These are phyloP conservation scores for Lottia gigantea DNA, from an alignment of 2,888 invertebrate genomes.

Conservation along the genomic window DNA sequence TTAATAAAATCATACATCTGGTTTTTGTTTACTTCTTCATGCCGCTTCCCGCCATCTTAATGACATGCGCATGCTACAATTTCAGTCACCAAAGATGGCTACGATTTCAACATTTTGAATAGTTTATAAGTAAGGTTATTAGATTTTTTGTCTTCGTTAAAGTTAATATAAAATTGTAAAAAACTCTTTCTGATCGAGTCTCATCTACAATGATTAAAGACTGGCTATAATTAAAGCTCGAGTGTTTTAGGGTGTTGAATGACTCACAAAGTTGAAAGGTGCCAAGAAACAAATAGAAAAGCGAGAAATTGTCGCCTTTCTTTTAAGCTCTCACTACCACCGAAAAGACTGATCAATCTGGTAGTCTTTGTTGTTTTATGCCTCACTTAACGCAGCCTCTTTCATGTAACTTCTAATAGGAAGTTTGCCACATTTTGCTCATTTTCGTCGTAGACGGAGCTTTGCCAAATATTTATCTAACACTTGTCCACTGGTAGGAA, in stretches of 20 bases:
- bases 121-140: too few species aligned
- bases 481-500: slow-evolving; percentile 11
- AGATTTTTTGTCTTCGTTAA: too few species aligned
- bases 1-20: slow-evolving; percentile 5
- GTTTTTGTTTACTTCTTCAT: not conserved
- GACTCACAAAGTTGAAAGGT: slow-evolving; percentile 8
- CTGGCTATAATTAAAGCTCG: not conserved
- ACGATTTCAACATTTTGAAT: not conserved
- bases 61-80: slow-evolving; percentile 4
- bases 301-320: slow-evolving; percentile 11
- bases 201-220: not conserved
- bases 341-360: slow-evolving; percentile 17
- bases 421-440: slow-evolving; percentile 17
- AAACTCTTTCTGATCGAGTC: not conserved
- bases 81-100: not conserved
- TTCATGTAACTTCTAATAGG: slow-evolving; percentile 21
- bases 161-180: too few species aligned
- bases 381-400: slow-evolving; percentile 15
- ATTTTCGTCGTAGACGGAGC: slow-evolving; percentile 3
- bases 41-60: slow-evolving; percentile 6
- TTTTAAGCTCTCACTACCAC: slow-evolving; percentile 13
- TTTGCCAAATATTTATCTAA: slow-evolving; percentile 20
- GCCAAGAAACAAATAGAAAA: slow-evolving; percentile 5
- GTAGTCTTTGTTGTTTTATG: slow-evolving; percentile 22
- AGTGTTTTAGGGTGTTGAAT: slow-evolving; percentile 9